Evolutionary conservation across 2,888 invertebrate genomes (phyloP), one percentile per base, ranked within the genome.

Genomic region (Microchrysa polita): DNA sequence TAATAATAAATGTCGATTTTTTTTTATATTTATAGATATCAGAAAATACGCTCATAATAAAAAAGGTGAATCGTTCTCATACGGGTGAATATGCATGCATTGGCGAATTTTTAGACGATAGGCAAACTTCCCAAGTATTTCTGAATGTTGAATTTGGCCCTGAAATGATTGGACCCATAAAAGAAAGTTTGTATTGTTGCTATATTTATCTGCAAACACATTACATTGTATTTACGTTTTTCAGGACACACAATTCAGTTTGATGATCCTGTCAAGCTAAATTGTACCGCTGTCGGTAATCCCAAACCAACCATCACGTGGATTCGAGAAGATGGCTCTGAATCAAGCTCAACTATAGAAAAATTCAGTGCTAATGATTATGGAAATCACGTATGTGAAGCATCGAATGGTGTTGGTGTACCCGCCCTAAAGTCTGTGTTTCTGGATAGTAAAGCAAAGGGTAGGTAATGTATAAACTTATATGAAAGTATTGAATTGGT

Each of bases 341-440:
- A 22, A 9, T 10, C 22, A 1, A 34, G 60, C 10, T 55, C 61
- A 18, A 18, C 2, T 48, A 75, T 79, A 52, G 10, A 73, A 53
- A 73, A 74, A 67, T 76, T 78, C 44, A 72, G 59, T 27, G 48
- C 67, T 1, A 67, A 72, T n/a, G 74, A 80, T 72, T 77, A 78
- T 69, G 81, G 81, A 18, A 63, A 23, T 52, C 81, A 81, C 74
- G 75, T 63, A 1, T 82, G 82, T 73, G 60, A 72, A 71, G 80
- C 79, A 0, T 57, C 67, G 5, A 78, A 78, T 75, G 61, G 67
- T 10, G 42, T 77, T 40, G 78, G 76, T 34, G 76, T 55, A 10
- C 16, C 48, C 4, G 23, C 20, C 5, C 16, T 40, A 4, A 76
- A 74, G 40, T 14, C 27, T 55, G 69, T 77, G 55, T 59, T 42